A percentile compares a stretch with the other conserved stretches of the same genome.
Conservation (phyloP, 2,888 invertebrate species). For the Acleris emargana region DNA sequence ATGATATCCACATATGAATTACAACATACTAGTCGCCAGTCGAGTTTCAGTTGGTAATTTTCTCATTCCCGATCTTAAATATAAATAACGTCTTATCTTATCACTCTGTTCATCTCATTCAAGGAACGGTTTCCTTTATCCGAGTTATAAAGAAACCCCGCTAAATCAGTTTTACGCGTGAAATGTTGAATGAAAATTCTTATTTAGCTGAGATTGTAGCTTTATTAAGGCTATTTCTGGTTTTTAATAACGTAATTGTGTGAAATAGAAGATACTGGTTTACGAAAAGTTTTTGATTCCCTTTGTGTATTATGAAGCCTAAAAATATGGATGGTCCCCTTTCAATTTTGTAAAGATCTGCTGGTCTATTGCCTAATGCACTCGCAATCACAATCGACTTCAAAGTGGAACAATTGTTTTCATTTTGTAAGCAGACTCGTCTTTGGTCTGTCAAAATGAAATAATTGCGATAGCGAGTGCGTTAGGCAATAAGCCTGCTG, state of each 20-base stretch:
- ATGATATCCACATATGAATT: too few species aligned
- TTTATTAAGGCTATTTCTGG: slow-evolving; percentile 8
- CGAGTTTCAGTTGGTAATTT: too few species aligned
- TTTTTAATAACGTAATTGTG: background rate
- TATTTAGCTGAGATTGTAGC: background rate
- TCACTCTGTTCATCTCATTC: background rate
- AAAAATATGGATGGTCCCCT: too few species aligned
- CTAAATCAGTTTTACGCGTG: background rate
- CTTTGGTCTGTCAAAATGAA: too few species aligned
- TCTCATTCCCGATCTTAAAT: background rate
- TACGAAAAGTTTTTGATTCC: background rate
- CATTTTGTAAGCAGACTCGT: too few species aligned
- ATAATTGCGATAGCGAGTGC: too few species aligned
- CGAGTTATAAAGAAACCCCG: slow-evolving; percentile 1
- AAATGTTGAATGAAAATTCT: slow-evolving; percentile 5
- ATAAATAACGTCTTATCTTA: background rate
- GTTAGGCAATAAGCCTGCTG: too few species aligned
- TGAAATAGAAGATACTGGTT: slow-evolving; percentile 1
- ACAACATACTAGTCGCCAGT: too few species aligned
- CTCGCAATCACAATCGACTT: too few species aligned
- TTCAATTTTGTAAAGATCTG: too few species aligned
- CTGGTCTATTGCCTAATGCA: too few species aligned
- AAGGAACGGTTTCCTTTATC: background rate
- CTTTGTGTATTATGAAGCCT: background rate
- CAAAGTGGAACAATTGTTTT: too few species aligned